Evolutionary conservation across 2,888 invertebrate species (phyloP).

Genomic region (Troides aeacus): DNA sequence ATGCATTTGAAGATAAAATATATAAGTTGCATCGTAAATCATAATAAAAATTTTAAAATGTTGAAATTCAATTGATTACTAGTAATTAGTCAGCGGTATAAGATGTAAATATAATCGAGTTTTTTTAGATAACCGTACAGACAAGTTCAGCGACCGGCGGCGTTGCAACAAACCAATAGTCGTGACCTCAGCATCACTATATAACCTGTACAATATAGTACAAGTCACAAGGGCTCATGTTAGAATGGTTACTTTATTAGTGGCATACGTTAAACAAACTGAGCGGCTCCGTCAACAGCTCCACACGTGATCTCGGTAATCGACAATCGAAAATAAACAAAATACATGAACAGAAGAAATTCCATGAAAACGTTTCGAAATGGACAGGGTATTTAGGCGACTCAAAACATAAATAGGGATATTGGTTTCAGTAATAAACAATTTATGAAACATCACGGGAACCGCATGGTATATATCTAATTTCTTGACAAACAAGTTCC

Average conservation of each 20-base stretch:
- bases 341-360: slow-evolving; percentile 50
- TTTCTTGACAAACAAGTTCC: slow-evolving; percentile 13
- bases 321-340: slow-evolving; percentile 74
- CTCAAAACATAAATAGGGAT: slow-evolving; percentile 31
- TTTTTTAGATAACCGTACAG: slow-evolving; percentile 13
- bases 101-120: slow-evolving; percentile 2
- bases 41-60: too few relatives aligned
- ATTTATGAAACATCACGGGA: slow-evolving; percentile 28
- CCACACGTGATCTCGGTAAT: slow-evolving; percentile 59
- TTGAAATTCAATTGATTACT: neutral
- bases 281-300: slow-evolving; percentile 63
- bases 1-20: neutral
- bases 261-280: slow-evolving; percentile 62
- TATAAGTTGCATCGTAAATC: too few relatives aligned
- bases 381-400: slow-evolving; percentile 38
- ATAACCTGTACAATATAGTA: slow-evolving; percentile 13
- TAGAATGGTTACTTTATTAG: slow-evolving; percentile 46
- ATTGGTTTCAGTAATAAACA: slow-evolving; percentile 32
- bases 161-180: slow-evolving; percentile 28
- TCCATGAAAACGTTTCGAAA: slow-evolving; percentile 60
- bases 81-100: neutral
- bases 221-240: slow-evolving; percentile 37
- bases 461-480: slow-evolving; percentile 19
- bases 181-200: slow-evolving; percentile 32
- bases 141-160: slow-evolving; percentile 24